phyloP scores from a whole-genome alignment of 2,888 invertebrate species.

The Salticus scenicus region DNA sequence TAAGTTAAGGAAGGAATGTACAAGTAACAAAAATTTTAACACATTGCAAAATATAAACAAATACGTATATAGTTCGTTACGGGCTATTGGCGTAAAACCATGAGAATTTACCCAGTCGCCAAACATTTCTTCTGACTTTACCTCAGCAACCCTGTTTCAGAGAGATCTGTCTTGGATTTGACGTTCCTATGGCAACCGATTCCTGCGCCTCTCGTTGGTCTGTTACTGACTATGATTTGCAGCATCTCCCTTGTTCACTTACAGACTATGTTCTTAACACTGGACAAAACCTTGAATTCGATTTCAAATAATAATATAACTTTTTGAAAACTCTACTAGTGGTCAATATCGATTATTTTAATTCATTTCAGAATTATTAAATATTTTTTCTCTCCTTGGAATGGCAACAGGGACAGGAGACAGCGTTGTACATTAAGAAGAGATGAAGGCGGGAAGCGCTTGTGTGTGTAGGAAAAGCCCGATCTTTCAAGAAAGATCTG shows the following conservation, averaged over 20 bases:
- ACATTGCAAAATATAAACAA: no score
- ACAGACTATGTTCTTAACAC: slow-evolving; percentile 53
- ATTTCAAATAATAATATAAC: slow-evolving; percentile 8
- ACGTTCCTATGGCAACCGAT: slow-evolving; percentile 63
- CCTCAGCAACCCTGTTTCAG: slow-evolving; percentile 47
- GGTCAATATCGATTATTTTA: not conserved
- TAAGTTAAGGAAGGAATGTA: no score
- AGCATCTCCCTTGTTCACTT: slow-evolving; percentile 33
- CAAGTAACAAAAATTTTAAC: no score
- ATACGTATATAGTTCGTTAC: no score
- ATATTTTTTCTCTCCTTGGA: not conserved
- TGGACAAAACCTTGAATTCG: slow-evolving; percentile 58
- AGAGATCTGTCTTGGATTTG: slow-evolving; percentile 70
- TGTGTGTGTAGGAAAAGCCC: slow-evolving; percentile 15
- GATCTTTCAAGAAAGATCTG: slow-evolving; percentile 61
- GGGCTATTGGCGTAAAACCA: slow-evolving; percentile 17
- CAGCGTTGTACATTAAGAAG: not conserved
- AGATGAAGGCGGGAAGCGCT: not conserved
- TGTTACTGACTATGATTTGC: slow-evolving; percentile 63
- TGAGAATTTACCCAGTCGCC: slow-evolving; percentile 10
- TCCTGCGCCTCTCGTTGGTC: slow-evolving; percentile 60
- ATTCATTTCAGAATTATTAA: not conserved
- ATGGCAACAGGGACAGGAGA: no score
- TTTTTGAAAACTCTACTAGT: slow-evolving; percentile 40
- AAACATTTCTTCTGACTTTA: slow-evolving; percentile 17